Percentiles rank a stretch among this genome's conserved stretches.
These are phyloP conservation scores for Planiliza haematocheilus DNA, from an alignment of 2,113 vertebrate genomes.

Conservation along the genomic window DNA sequence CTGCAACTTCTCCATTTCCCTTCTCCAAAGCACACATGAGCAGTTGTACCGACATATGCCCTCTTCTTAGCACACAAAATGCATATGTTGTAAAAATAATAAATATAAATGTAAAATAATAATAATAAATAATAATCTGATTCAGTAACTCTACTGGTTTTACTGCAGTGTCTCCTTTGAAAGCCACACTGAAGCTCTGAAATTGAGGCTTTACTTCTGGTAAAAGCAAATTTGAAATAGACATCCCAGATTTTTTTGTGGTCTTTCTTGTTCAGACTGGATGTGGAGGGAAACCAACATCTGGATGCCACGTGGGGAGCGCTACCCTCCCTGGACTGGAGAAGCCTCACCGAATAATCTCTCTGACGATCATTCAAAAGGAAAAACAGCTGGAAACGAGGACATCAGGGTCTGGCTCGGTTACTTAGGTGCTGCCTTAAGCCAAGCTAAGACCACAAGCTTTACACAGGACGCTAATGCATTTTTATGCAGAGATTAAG, in stretches of 20 bases:
- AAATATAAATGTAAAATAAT: too few relatives aligned
- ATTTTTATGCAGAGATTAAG: slow-evolving; percentile 62
- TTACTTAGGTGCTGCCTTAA: slow-evolving; percentile 40
- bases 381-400: slow-evolving; percentile 52
- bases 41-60: not conserved
- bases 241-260: not conserved
- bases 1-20: slow-evolving; percentile 56
- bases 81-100: not conserved
- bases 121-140: too few relatives aligned
- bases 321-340: not conserved
- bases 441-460: slow-evolving; percentile 33
- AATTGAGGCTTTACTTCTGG: not conserved
- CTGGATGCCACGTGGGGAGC: slow-evolving; percentile 66
- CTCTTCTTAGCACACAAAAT: slow-evolving; percentile 4
- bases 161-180: not conserved
- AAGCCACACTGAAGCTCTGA: not conserved
- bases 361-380: slow-evolving; percentile 17
- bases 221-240: not conserved
- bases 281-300: slow-evolving; percentile 46
- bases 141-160: not conserved
- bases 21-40: slow-evolving; percentile 1
- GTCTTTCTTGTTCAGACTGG: slow-evolving; percentile 16
- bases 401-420: not conserved
- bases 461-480: slow-evolving; percentile 43
- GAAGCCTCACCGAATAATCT: slow-evolving; percentile 17